Percentiles rank a stretch among this genome's conserved stretches.
These are phyloP conservation scores for Mycteria americana DNA, from an alignment of 2,797 vertebrate genomes.

Conservation along the genomic window DNA sequence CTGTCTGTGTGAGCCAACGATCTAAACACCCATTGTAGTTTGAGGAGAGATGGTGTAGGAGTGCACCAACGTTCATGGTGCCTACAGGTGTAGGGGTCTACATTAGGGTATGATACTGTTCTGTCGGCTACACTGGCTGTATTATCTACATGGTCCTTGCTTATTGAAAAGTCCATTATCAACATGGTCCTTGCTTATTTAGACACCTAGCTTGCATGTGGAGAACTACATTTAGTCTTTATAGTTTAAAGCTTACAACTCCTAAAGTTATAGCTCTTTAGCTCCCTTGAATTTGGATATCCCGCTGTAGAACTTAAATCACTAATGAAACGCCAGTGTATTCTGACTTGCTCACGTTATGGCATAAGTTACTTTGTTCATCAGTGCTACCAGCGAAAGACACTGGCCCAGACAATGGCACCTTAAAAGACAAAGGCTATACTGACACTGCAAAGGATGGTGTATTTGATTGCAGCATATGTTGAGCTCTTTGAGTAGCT, in stretches of 20 bases:
- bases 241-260: neutral
- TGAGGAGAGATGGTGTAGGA: neutral
- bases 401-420: neutral
- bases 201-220: fast-evolving
- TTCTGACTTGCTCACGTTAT: neutral
- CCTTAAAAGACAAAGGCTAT: neutral
- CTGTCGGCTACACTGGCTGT: neutral
- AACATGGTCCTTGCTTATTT: neutral
- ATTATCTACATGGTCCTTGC: fast-evolving
- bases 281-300: neutral
- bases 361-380: neutral
- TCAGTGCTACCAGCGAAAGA: neutral
- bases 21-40: fast-evolving
- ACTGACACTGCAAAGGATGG: neutral
- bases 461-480: neutral
- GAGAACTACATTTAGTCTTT: neutral
- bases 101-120: fast-evolving
- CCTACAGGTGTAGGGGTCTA: neutral
- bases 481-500: neutral
- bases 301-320: neutral
- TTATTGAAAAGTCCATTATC: neutral
- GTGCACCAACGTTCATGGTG: neutral
- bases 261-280: neutral
- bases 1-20: neutral
- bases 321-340: too few relatives aligned